Percentiles rank a stretch among this genome's conserved stretches.
Conservation (phyloP, 2,888 invertebrate species). For the Heliothis peltigera region DNA sequence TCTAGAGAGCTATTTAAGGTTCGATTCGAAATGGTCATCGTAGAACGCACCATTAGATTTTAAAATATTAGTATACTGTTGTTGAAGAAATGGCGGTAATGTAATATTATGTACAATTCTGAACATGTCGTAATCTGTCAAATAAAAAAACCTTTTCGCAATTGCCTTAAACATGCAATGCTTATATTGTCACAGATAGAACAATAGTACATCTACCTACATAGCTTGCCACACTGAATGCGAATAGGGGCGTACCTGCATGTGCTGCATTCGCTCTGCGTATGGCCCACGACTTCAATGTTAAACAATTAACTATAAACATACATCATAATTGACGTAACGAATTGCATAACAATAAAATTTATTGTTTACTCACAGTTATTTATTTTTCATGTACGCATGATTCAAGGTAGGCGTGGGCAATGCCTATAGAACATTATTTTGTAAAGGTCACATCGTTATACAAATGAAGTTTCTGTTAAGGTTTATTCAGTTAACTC, state of each 20-base stretch:
- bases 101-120: not conserved
- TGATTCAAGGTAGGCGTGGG: constrained; percentile 34
- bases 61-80: not conserved
- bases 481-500: constrained; percentile 10
- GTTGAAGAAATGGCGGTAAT: not conserved
- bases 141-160: constrained; percentile 42
- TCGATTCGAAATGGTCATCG: constrained; percentile 11
- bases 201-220: constrained; percentile 60
- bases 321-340: constrained; percentile 50
- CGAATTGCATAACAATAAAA: constrained; percentile 55
- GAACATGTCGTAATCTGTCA: constrained; percentile 15
- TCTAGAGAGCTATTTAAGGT: constrained; percentile 11
- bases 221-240: constrained; percentile 33
- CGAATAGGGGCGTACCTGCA: constrained; percentile 48
- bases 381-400: constrained; percentile 24
- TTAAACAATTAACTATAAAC: constrained; percentile 57
- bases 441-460: constrained; percentile 30
- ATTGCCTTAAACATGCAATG: constrained; percentile 38
- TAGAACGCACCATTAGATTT: not conserved
- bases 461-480: not conserved
- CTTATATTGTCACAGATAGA: constrained; percentile 43
- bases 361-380: constrained; percentile 33
- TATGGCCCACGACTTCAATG: constrained; percentile 55
- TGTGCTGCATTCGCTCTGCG: constrained; percentile 20
- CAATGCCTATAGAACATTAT: constrained; percentile 31